Base-by-base conservation (phyloP, 2,113 vertebrate genomes). In the Canis aureus region DNA sequence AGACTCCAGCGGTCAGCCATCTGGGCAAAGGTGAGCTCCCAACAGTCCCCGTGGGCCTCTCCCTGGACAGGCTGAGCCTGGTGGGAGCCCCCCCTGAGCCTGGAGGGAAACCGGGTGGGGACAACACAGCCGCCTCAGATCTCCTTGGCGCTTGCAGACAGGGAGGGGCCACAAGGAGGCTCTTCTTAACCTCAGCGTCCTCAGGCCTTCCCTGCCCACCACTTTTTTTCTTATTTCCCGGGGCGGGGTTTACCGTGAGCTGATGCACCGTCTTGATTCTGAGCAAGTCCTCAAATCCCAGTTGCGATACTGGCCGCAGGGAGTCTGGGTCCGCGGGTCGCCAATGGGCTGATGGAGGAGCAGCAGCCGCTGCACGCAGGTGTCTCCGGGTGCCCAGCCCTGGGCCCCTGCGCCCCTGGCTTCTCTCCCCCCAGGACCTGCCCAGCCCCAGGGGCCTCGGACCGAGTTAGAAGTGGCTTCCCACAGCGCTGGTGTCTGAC, bases 81-180 rank as follows among this genome's bases (percentile, higher is more conserved):
- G 59, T 2, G 22, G 59, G 62, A 29, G 9, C 25, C 55, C 20
- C 15, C 51, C 69, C 55, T 4, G 20, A 73, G 6, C 38, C 9
- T n/a, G 64, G 35, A 23, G 60, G 29, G n/a, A 59, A 73, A 62
- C 32, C 2, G 8, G 4, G 15, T 64, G 25, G 22, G 38, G 29
- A 19, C 0, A 2, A 19, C 0, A 2, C 20, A 20, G 29, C 19
- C 16, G 32, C 27, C 53, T 38, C 19, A 7, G 53, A 60, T 22
- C 10, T 59, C 49, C 27, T 51, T 60, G 22, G 38, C 8, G 15
- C 16, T 51, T 62, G 64, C 29, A 27, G 60, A 55, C 32, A 19
- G 17, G 19, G 38, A 57, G 51, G 11, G 35, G 35, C 4, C 51
- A 53, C 62, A 3, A 35, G 23, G 22, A n/a, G 8, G 62, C 64